A percentile compares a stretch with the other conserved stretches of the same genome.
Evolutionary conservation across 2,797 vertebrate species (phyloP).

Genomic region (Brotula barbata): DNA sequence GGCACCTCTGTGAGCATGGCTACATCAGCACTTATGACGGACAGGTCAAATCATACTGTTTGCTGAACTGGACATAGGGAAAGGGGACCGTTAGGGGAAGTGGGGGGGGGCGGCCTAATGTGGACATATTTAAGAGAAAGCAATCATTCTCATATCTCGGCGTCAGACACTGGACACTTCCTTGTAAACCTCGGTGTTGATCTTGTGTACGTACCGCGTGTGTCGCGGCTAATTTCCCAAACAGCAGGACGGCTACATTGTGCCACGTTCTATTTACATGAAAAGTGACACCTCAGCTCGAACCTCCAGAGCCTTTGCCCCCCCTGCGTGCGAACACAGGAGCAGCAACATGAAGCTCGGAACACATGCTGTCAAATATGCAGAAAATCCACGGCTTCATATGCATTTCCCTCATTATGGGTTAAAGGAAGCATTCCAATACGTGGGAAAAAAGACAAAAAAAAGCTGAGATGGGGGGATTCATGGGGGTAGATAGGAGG

Average conservation of each 20-base stretch:
- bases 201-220: constrained; percentile 34
- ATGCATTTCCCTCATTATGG: constrained; percentile 43
- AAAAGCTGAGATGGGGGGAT: constrained; percentile 31
- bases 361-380: constrained; percentile 56
- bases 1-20: constrained; percentile 47
- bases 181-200: constrained; percentile 31
- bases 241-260: constrained; percentile 49
- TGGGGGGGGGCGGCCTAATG: constrained; percentile 17
- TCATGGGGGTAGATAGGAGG: constrained; percentile 24
- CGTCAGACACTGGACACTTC: too few species aligned
- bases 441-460: too few species aligned
- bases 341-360: constrained; percentile 32
- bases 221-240: constrained; percentile 56
- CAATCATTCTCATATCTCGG: constrained; percentile 43
- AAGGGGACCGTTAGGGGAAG: constrained; percentile 27
- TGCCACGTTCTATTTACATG: constrained; percentile 66
- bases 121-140: constrained; percentile 42
- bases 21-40: constrained; percentile 73
- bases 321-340: constrained; percentile 37
- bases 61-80: constrained; percentile 65
- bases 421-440: constrained; percentile 43
- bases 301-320: constrained; percentile 29
- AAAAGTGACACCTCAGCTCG: constrained; percentile 65
- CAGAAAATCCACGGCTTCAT: constrained; percentile 34
- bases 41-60: constrained; percentile 55